Percentiles rank a stretch among this genome's conserved stretches.
Evolutionary conservation across 2,113 vertebrate genomes (phyloP).

Genomic region (Tichodroma muraria): DNA sequence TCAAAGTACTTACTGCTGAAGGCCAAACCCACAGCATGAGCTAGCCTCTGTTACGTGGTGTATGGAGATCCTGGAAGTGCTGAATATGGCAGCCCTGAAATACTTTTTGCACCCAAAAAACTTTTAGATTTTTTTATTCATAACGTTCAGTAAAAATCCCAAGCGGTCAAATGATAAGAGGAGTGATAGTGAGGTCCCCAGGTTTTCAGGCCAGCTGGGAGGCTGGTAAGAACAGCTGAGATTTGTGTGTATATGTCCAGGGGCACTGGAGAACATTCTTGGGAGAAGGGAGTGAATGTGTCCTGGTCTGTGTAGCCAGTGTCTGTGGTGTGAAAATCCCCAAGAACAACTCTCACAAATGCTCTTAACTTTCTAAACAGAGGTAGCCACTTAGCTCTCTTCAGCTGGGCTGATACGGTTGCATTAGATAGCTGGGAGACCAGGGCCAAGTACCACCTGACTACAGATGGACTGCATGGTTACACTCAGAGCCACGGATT

Average conservation of each 20-base stretch:
- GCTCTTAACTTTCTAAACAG: neutral
- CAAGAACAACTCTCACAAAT: neutral
- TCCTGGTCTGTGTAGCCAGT: neutral
- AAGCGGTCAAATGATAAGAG: neutral
- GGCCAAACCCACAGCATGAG: neutral
- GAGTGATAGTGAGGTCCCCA: neutral
- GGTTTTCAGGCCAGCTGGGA: neutral
- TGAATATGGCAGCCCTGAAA: neutral
- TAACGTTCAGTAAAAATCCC: neutral
- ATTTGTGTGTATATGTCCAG: neutral
- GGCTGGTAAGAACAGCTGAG: neutral
- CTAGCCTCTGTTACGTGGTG: neutral
- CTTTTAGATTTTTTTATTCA: neutral
- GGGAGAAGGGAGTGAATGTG: neutral
- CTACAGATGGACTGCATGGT: accelerated
- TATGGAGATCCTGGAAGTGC: neutral
- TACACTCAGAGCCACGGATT: neutral
- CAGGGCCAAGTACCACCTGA: neutral
- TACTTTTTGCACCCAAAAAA: neutral
- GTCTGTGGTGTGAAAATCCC: neutral
- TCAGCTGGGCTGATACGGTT: neutral
- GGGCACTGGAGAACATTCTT: neutral
- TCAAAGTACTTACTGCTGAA: neutral
- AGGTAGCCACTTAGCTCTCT: neutral
- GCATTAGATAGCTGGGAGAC: neutral